Percentiles rank a stretch among this genome's conserved stretches.
Conservation (phyloP, 2,113 vertebrate species). For the Lepisosteus osseus region DNA sequence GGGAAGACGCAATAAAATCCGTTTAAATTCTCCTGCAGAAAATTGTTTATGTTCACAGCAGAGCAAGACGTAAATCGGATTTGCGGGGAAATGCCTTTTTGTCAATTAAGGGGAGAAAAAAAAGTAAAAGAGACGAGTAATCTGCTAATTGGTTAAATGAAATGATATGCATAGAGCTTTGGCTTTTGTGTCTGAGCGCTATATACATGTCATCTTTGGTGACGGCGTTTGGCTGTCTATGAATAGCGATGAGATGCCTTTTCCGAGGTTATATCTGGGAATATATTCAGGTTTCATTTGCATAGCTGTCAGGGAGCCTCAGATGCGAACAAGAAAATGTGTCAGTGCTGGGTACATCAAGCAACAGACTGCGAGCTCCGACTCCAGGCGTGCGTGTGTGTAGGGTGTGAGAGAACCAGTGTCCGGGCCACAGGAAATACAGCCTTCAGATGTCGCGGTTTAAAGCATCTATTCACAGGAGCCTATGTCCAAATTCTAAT, state of each 20-base stretch:
- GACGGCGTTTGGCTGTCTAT: neutral
- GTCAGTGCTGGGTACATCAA: neutral
- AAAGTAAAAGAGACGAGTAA: neutral
- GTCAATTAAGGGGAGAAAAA: constrained; percentile 1
- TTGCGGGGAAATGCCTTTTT: neutral
- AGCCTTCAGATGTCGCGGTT: too few relatives aligned
- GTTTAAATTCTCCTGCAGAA: neutral
- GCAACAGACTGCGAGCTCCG: neutral
- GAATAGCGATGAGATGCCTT: neutral
- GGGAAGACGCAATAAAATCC: neutral
- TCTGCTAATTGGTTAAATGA: neutral
- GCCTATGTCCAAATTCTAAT: too few relatives aligned
- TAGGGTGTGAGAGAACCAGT: too few relatives aligned
- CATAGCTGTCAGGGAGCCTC: constrained; percentile 6
- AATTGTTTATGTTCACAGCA: neutral
- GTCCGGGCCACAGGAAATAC: too few relatives aligned
- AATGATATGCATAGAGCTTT: constrained; percentile 13
- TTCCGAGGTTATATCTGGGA: constrained; percentile 1
- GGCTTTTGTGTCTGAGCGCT: constrained; percentile 5
- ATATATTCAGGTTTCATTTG: constrained; percentile 11
- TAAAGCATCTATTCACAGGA: too few relatives aligned
- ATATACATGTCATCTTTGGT: neutral
- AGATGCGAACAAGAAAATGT: neutral
- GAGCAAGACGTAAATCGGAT: neutral
- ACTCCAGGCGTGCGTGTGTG: neutral